Evolutionary conservation across 1,140 invertebrate species (phyloP), one percentile per base, ranked within the genome.

Genomic region (Pseudomyrmex sp.): DNA sequence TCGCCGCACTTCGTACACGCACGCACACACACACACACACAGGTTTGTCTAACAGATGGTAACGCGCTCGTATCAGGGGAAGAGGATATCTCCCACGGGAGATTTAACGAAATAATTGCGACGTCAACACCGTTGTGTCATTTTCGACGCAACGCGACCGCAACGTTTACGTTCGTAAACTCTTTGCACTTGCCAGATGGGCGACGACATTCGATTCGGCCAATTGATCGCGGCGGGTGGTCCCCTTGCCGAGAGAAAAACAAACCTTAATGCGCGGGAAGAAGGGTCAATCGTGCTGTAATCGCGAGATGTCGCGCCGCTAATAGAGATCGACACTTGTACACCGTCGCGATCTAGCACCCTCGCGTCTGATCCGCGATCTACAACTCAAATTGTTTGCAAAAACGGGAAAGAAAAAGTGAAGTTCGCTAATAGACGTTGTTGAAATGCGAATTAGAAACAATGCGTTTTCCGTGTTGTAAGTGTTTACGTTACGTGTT

Each of bases 161-260:
- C 59, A 48, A n/a, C 18, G 46, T 75, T 61, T 74, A 46, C 18
- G 58, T 62, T 10, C 23, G 13, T 12, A 13, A 52, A 52, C 3
- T 12, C 50, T 50, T 52, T 68, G 76, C 80, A 86, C 82, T 85
- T 80, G 63, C 58, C 89, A 90, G 89, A 90, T 90, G 89, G 83
- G 54, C 73, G 62, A 83, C 62, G 75, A 82, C 76, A 65, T 90
- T 89, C 82, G 89, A 90, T 86, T 87, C 83, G 87, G 83, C 85
- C 88, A 90, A 90, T 90, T 90, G 85, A 75, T 58, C 86, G 46
- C 83, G 56, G 46, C 89, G 88, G 88, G 89, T 74, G 72, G 88
- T 85, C 82, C 52, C 54, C 48, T 68, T 66, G 58, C 46, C 48
- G 46, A 48, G 82, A 65, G 10, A 54, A 73, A 68, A 83, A 52